Conservation (phyloP, 2,113 vertebrate genomes). For the Baryphthengus martii region DNA sequence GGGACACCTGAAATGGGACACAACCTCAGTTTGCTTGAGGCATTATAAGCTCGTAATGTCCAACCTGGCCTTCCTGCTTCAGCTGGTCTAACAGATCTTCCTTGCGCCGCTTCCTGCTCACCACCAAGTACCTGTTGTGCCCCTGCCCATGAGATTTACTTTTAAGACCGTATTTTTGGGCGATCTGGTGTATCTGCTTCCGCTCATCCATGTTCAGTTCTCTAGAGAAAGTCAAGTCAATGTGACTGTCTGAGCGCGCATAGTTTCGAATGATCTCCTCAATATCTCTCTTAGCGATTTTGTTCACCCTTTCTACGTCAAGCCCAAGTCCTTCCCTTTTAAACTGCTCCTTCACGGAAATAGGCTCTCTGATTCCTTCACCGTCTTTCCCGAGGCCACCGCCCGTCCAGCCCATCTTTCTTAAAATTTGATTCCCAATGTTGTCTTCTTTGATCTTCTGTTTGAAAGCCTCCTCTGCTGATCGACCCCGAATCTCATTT, state of each 20-base stretch:
- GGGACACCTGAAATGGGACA: neutral
- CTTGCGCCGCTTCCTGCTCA: constrained; percentile 91
- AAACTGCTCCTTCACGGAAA: constrained; percentile 93
- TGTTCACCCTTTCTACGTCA: constrained; percentile 82
- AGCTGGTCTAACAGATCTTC: constrained; percentile 92
- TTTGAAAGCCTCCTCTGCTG: constrained; percentile 81
- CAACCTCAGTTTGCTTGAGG: constrained; percentile 80
- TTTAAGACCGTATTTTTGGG: constrained; percentile 90
- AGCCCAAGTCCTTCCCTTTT: constrained; percentile 92
- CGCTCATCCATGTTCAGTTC: constrained; percentile 94
- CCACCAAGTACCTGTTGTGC: constrained; percentile 86
- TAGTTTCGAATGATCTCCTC: constrained; percentile 95
- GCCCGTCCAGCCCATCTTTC: constrained; percentile 98
- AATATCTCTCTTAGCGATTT: constrained; percentile 89
- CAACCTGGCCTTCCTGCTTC: constrained; percentile 94
- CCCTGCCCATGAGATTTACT: constrained; percentile 95
- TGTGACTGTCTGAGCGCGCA: constrained; percentile 86
- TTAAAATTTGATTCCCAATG: constrained; percentile 93
- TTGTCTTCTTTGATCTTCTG: constrained; percentile 97
- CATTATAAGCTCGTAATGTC: constrained; percentile 92
- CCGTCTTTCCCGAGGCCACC: constrained; percentile 91
- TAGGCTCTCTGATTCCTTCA: constrained; percentile 92
- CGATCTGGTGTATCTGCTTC: constrained; percentile 93
- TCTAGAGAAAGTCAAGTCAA: constrained; percentile 93
- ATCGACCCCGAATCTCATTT: constrained; percentile 89